phyloP scores from a whole-genome alignment of 1,140 invertebrate species.

The Oncopodura yosiiana region DNA sequence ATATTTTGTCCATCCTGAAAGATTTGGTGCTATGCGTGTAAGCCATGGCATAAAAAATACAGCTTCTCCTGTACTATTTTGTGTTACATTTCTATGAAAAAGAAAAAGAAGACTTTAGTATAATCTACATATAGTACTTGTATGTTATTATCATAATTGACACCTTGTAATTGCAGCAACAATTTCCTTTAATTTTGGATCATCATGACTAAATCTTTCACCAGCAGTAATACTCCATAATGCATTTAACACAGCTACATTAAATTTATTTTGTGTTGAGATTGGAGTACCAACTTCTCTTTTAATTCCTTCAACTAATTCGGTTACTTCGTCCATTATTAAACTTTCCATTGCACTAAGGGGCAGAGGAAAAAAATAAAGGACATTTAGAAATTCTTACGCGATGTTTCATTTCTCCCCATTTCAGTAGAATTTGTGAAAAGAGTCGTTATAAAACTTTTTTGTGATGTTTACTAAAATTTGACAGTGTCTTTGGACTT shows the following conservation, averaged over 20 bases:
- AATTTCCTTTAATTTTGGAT: slow-evolving; percentile 10
- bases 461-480: not conserved
- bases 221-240: slow-evolving; percentile 11
- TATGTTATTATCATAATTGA: no score
- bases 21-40: slow-evolving; percentile 57
- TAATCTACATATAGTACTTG: not conserved
- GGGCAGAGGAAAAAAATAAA: no score
- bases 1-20: slow-evolving; percentile 66
- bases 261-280: slow-evolving; percentile 2
- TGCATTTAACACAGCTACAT: slow-evolving; percentile 8
- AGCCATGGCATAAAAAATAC: slow-evolving; percentile 49
- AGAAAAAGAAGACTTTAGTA: not conserved
- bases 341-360: slow-evolving; percentile 3
- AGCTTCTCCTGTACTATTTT: no score
- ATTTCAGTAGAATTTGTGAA: not conserved
- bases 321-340: slow-evolving; percentile 3
- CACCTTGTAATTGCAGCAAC: no score
- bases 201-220: not conserved
- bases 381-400: no score
- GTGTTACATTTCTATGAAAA: not conserved
- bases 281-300: slow-evolving; percentile 7
- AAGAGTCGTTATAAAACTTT: no score
- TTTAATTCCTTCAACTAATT: not conserved
- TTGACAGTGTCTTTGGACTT: no score
- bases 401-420: no score